phyloP scores from a whole-genome alignment of 2,888 invertebrate species.

The Atrina japonica region DNA sequence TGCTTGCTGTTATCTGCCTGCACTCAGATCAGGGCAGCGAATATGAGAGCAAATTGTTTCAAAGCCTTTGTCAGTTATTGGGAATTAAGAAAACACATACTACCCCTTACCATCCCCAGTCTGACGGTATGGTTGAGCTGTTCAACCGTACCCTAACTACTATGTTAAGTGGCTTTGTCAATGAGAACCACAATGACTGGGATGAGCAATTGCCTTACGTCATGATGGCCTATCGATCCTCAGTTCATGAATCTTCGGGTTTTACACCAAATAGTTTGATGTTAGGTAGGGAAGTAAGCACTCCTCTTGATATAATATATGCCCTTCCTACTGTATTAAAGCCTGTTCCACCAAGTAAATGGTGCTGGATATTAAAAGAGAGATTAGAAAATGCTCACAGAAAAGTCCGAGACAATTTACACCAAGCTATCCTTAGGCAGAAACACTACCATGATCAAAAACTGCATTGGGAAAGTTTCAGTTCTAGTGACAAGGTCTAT shows the following conservation, averaged over 20 bases:
- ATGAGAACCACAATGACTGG: conserved; percentile 35
- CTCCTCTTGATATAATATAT: conserved; percentile 13
- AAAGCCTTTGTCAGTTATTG: conserved; percentile 33
- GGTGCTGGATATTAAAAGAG: conserved; percentile 6
- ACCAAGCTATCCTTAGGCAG: conserved; percentile 7
- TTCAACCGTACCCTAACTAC: conserved; percentile 36
- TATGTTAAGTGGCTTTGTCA: conserved; percentile 37
- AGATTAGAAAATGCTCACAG: conserved; percentile 10
- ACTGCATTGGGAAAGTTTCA: neutral
- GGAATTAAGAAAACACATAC: conserved; percentile 42
- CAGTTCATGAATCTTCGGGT: conserved; percentile 20
- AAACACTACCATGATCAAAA: conserved; percentile 19
- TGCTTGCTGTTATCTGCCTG: conserved; percentile 26
- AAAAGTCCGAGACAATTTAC: neutral
- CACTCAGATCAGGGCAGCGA: conserved; percentile 38
- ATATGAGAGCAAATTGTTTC: conserved; percentile 35
- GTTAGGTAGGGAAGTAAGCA: conserved; percentile 29
- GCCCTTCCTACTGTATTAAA: neutral
- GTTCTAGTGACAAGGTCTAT: conserved; percentile 7
- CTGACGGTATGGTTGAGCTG: conserved; percentile 43
- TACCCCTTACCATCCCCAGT: conserved; percentile 44
- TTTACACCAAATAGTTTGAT: conserved; percentile 26
- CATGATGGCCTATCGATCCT: conserved; percentile 1
- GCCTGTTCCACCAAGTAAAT: neutral
- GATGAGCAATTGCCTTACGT: conserved; percentile 15